phyloP scores from a whole-genome alignment of 1,140 invertebrate species.

The silkworm (Bombyx mori) region ASM3026992v2 NC_085128.1:7256501-7257000 shows the following conservation, averaged over 20 bases:
- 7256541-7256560: too few species aligned
- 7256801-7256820: conserved; percentile 35
- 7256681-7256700: not conserved
- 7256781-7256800: conserved; percentile 24
- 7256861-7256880: not conserved
- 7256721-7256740: conserved; percentile 20
- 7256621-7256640: too few species aligned
- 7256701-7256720: conserved; percentile 20
- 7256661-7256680: too few species aligned
- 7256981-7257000: not conserved
- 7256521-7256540: too few species aligned
- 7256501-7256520: too few species aligned
- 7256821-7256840: conserved; percentile 6
- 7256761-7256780: conserved; percentile 23
- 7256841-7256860: not conserved
- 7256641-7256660: too few species aligned
- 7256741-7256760: conserved; percentile 39
- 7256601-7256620: too few species aligned
- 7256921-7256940: not conserved
- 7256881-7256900: not conserved
- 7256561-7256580: too few species aligned
- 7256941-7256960: not conserved
- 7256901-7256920: not conserved
- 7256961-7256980: not conserved
- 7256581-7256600: too few species aligned